Evolutionary conservation across 2,113 vertebrate species (phyloP).

Genomic region (Xenus cinereus): DNA sequence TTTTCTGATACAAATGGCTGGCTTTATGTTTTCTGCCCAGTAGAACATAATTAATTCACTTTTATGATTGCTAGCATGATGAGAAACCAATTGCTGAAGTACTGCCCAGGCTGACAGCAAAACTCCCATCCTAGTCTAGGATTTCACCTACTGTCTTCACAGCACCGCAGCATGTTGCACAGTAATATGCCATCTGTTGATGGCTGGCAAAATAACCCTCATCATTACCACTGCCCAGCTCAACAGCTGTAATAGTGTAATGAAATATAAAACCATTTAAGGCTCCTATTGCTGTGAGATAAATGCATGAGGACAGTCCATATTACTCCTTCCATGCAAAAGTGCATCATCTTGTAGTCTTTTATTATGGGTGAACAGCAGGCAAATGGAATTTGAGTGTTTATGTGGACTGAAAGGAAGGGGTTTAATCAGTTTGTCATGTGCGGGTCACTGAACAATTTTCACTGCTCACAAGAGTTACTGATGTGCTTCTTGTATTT

Average conservation of each 20-base stretch:
- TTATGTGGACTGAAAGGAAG: not conserved
- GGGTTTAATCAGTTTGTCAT: not conserved
- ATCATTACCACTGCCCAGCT: not conserved
- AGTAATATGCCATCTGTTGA: constrained; percentile 44
- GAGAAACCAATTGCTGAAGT: not conserved
- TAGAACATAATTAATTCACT: not conserved
- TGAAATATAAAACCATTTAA: constrained; percentile 12
- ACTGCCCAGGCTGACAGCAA: not conserved
- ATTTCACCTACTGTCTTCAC: constrained; percentile 22
- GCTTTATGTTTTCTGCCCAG: not conserved
- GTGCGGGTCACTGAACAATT: not conserved
- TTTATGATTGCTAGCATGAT: not conserved
- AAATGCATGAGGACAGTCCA: not conserved
- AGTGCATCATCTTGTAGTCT: not conserved
- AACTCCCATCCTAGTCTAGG: not conserved
- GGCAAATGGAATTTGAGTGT: not conserved
- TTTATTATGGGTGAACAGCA: not conserved
- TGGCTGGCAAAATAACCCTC: constrained; percentile 9
- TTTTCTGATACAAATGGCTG: not conserved
- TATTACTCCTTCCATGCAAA: not conserved
- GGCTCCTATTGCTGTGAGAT: not conserved
- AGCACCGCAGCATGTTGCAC: not conserved
- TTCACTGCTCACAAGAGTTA: not conserved
- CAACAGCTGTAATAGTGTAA: constrained; percentile 25
- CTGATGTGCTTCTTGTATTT: not conserved